A percentile compares a stretch with the other conserved stretches of the same genome.
These are phyloP conservation scores for Chaenogobius annularis DNA, from an alignment of 2,113 vertebrate species.

Conservation along the genomic window DNA sequence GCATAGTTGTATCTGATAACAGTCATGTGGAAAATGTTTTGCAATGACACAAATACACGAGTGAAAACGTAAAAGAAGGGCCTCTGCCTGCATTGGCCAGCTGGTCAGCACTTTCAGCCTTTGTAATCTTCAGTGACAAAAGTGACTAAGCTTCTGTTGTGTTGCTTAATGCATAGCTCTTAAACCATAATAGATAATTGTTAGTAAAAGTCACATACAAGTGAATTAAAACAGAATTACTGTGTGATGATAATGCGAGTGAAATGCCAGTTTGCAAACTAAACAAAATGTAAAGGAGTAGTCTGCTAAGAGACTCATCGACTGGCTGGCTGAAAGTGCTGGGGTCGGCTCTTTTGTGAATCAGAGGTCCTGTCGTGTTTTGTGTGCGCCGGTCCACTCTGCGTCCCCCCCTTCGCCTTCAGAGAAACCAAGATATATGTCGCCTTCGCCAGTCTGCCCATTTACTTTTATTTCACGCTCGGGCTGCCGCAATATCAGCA, in stretches of 20 bases:
- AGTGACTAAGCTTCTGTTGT: conserved; percentile 2
- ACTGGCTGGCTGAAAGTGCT: conserved; percentile 57
- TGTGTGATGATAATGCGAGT: conserved; percentile 43
- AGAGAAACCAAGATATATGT: conserved; percentile 73
- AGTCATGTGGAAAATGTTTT: conserved; percentile 11
- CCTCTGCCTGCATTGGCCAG: not conserved
- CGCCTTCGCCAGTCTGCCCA: conserved; percentile 59
- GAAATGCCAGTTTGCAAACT: conserved; percentile 27
- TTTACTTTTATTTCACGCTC: conserved; percentile 75
- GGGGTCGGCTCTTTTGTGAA: conserved; percentile 59
- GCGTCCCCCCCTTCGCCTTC: conserved; percentile 54
- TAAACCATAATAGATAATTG: conserved; percentile 26
- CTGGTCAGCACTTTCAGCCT: conserved; percentile 15
- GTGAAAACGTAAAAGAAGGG: conserved; percentile 6
- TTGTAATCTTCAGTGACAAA: not conserved
- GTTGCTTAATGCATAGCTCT: conserved; percentile 36
- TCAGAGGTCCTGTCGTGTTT: conserved; percentile 34
- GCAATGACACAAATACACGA: not conserved
- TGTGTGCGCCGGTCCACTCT: conserved; percentile 38
- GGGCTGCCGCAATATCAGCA: conserved; percentile 65
- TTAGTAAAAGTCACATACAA: conserved; percentile 25
- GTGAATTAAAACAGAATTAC: conserved; percentile 15
- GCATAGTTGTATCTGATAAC: conserved; percentile 16
- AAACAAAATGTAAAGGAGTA: conserved; percentile 25
- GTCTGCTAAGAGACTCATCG: conserved; percentile 44